Evolutionary conservation across 2,888 invertebrate genomes (phyloP).

Genomic region (Megamerina dolium): DNA sequence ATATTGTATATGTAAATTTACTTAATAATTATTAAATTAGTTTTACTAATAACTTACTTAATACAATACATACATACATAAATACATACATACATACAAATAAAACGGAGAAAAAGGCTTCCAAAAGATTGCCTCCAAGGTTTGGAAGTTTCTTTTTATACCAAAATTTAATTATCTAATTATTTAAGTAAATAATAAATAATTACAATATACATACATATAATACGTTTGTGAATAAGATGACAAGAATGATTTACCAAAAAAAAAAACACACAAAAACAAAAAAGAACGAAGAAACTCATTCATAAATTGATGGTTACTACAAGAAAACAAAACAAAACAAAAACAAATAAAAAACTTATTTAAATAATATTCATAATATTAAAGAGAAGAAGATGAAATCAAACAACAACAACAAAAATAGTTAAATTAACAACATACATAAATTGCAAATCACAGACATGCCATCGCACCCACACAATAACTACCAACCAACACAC

Average conservation of each 20-base stretch:
- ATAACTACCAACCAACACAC: too few relatives aligned
- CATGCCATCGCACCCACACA: slow-evolving; percentile 16
- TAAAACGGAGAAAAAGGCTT: neutral
- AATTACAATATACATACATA: too few relatives aligned
- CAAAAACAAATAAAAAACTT: slow-evolving; percentile 4
- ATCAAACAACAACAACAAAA: slow-evolving; percentile 7
- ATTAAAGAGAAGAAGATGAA: slow-evolving; percentile 10
- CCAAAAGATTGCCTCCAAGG: slow-evolving; percentile 3
- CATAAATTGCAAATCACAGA: slow-evolving; percentile 7
- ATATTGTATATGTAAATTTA: too few relatives aligned
- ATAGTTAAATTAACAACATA: slow-evolving; percentile 3
- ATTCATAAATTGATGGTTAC: slow-evolving; percentile 2
- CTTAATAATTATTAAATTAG: too few relatives aligned
- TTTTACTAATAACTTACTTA: too few relatives aligned
- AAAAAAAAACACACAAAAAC: slow-evolving; percentile 7
- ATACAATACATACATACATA: too few relatives aligned
- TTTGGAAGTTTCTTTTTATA: slow-evolving; percentile 3
- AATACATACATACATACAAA: too few relatives aligned
- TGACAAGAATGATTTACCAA: too few relatives aligned
- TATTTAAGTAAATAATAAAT: slow-evolving; percentile 1
- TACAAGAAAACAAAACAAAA: neutral
- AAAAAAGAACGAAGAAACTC: slow-evolving; percentile 5
- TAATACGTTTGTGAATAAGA: too few relatives aligned
- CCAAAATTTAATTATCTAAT: slow-evolving; percentile 8
- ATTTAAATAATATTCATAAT: slow-evolving; percentile 12